Evolutionary conservation across 2,113 vertebrate species (phyloP), one percentile per base, ranked within the genome.

Genomic region (Candoia aspera): DNA sequence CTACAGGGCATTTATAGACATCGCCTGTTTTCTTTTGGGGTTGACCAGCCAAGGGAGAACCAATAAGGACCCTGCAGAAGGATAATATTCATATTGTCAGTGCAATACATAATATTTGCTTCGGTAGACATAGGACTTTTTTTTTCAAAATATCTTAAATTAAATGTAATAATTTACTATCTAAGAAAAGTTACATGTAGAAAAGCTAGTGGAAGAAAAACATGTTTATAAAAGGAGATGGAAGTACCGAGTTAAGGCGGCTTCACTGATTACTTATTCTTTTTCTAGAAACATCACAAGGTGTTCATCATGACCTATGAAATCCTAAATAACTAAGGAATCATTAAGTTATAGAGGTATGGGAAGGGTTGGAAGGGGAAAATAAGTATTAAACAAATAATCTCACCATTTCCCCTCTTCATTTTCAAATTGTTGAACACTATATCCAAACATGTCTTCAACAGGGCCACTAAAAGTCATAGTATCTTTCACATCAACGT

Each of bases 371-470:
- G 26, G 8, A 12, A 54, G 2, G 53, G 2, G 3, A 9, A 33
- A 21, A 46, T 49, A 55, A 86, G 55, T 13, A 53, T 42, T 29
- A 59, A 23, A 79, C 91, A 91, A 93, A 49, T 6, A 85, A 89
- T 4, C 98, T 98, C 97, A 99, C 99, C 99, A 99, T 97, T 99
- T 99, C 60, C 99, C 99, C 94, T 99, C 99, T 54, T 98, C 98
- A 93, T 99, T 99, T 98, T 99, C 98, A 96, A 99, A 99, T 90
- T 99, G 99, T 94, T 99, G 99, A 87, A 99, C 98, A 0, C 98
- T 98, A 93, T 99, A 99, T 19, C 99, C 99, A 0, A 99, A 99
- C 99, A 99, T 98, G 94, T 99, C 99, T 89, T 99, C 99, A 95
- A 99, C 95, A 0, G 99, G 97, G 0, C 99, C 99, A 3, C 90